phyloP scores from a whole-genome alignment of 2,888 invertebrate genomes.

The Boloria euphrosyne region DNA sequence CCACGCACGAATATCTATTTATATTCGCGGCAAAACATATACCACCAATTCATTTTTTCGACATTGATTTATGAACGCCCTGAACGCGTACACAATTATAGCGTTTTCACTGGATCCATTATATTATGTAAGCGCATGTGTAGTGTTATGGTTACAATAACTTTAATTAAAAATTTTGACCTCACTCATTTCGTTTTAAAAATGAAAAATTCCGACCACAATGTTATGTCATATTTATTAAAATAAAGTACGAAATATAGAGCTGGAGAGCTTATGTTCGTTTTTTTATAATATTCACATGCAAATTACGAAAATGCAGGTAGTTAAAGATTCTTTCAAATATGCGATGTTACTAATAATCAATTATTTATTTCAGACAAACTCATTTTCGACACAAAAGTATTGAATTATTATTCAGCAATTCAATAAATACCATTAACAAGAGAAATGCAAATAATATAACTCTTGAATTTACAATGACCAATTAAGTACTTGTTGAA shows the following conservation, averaged over 20 bases:
- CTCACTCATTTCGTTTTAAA: neutral
- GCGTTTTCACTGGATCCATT: conserved; percentile 28
- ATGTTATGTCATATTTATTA: neutral
- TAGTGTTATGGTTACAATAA: conserved; percentile 16
- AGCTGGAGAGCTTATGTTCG: no score
- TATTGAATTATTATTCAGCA: no score
- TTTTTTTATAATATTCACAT: no score
- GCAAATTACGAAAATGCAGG: no score
- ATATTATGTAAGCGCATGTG: conserved; percentile 18
- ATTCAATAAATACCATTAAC: no score
- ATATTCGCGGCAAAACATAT: conserved; percentile 67
- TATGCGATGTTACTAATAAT: no score
- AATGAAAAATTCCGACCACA: neutral
- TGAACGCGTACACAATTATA: conserved; percentile 54
- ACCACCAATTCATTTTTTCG: conserved; percentile 66
- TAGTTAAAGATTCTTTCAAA: no score
- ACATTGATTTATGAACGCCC: conserved; percentile 66
- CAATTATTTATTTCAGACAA: no score
- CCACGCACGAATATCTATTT: conserved; percentile 62
- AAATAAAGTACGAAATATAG: neutral
- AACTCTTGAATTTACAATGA: no score
- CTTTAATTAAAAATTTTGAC: conserved; percentile 9
- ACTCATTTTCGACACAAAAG: no score
- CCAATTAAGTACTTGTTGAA: no score
- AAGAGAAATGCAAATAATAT: no score